Base-by-base conservation (phyloP, 2,797 vertebrate genomes). In the Pygocentrus nattereri region DNA sequence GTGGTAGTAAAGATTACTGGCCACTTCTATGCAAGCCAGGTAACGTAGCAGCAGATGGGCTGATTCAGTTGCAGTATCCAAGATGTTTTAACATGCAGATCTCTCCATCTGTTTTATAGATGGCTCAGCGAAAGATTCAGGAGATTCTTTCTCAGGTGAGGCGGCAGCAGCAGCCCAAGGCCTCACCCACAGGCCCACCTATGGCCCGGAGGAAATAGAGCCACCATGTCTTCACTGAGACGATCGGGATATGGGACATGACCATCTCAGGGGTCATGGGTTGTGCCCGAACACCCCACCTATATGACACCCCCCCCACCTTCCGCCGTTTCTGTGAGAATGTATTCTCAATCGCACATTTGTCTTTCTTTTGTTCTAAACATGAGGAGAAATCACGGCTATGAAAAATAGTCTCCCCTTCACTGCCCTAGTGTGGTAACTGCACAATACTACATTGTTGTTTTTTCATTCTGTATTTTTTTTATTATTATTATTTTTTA, bases 1-100 rank as follows among this genome's bases (percentile, higher is more conserved):
- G 98, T 99, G 83, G 95, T 99, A 87, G 98, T 99, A 64, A 99
- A 99, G 93, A 99, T 99, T 92, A 98, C 96, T 72, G 98, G 98
- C 88, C 98, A 99, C 89, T 99, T 99, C 95, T 99, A 99, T 93
- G 97, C 98, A 89, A 98, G 98, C 92, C 98, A 99, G 97, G 98
- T 97, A 71, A 80, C 30, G 21, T 34, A 34, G 21, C 12, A 27
- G 3, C 12, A 41, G 0, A 31, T 79, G 2, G 18, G 41, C 8
- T 1, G 8, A n/a, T 16, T 31, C 19, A n/a, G 18, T 34, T 2
- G 5, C 50, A 23, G 18, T 50, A 15, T 54, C 4, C 3, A 50
- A n/a, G n/a, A 8, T 2, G 1, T 56, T 21, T 2, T 5, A 3
- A n/a, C 6, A n/a, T 21, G n/a, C 1, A 3, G 2, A 0, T 21